Percentiles rank a stretch among this genome's conserved stretches.
Conservation (phyloP, 2,113 vertebrate genomes). For the Sprattus sprattus region DNA sequence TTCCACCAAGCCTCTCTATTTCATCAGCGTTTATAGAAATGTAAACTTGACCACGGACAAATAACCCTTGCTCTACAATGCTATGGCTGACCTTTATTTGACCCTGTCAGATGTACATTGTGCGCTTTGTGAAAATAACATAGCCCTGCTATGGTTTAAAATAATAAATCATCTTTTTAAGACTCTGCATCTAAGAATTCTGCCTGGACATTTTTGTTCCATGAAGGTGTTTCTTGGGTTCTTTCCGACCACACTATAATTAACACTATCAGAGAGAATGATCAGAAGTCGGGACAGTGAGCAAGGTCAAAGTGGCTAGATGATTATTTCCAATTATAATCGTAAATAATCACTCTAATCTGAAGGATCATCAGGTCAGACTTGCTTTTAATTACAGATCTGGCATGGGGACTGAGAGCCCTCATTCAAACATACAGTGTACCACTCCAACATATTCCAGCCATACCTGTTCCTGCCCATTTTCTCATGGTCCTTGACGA, state of each 20-base stretch:
- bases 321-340: neutral
- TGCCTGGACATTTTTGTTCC: neutral
- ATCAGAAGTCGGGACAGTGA: neutral
- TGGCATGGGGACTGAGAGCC: no score
- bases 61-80: neutral
- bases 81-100: neutral
- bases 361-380: neutral
- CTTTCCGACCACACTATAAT: neutral
- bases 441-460: neutral
- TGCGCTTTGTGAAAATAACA: neutral
- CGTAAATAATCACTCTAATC: neutral
- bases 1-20: constrained; percentile 12
- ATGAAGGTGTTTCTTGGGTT: neutral
- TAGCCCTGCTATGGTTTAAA: neutral
- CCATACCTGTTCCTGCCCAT: constrained; percentile 92
- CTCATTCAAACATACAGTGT: neutral
- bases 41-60: neutral
- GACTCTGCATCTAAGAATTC: neutral
- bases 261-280: neutral
- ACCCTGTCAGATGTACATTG: constrained; percentile 1
- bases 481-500: constrained; percentile 95
- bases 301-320: neutral
- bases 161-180: neutral
- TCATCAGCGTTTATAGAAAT: neutral
- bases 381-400: no score